Evolutionary conservation across 2,888 invertebrate species (phyloP).

Genomic region (Boloria selene): DNA sequence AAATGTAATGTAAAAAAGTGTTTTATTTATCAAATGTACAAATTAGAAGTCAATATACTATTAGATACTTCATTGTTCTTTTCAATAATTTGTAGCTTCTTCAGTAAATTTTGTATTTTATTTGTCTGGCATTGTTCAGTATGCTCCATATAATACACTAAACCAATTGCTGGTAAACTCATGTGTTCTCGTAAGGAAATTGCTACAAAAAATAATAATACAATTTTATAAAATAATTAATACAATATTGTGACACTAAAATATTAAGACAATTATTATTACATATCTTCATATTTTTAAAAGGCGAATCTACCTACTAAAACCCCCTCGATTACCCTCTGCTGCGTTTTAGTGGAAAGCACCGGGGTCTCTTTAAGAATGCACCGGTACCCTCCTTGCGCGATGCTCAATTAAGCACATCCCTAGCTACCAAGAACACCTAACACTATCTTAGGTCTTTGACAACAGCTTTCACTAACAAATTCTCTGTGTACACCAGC

Average conservation of each 20-base stretch:
- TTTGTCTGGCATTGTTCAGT: constrained; percentile 61
- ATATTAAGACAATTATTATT: too few relatives aligned
- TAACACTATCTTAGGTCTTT: background rate
- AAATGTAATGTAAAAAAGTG: constrained; percentile 25
- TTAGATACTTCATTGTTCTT: constrained; percentile 44
- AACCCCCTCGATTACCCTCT: too few relatives aligned
- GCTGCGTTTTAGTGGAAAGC: too few relatives aligned
- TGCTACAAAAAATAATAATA: constrained; percentile 59
- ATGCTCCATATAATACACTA: constrained; percentile 66
- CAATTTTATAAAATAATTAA: background rate
- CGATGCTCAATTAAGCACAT: too few relatives aligned
- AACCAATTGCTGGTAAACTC: constrained; percentile 54
- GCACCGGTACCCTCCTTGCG: too few relatives aligned
- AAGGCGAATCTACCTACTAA: too few relatives aligned
- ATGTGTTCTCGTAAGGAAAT: constrained; percentile 63
- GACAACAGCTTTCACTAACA: background rate
- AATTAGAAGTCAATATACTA: constrained; percentile 62
- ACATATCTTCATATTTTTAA: too few relatives aligned
- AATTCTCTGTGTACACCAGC: too few relatives aligned
- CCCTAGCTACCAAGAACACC: too few relatives aligned
- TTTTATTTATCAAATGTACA: constrained; percentile 58
- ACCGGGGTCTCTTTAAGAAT: too few relatives aligned
- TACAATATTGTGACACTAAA: background rate
- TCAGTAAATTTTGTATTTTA: constrained; percentile 58
- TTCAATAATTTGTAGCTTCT: constrained; percentile 57